These are phyloP conservation scores for Gadopsis marmoratus DNA, from an alignment of 2,797 vertebrate genomes.

Conservation along the genomic window DNA sequence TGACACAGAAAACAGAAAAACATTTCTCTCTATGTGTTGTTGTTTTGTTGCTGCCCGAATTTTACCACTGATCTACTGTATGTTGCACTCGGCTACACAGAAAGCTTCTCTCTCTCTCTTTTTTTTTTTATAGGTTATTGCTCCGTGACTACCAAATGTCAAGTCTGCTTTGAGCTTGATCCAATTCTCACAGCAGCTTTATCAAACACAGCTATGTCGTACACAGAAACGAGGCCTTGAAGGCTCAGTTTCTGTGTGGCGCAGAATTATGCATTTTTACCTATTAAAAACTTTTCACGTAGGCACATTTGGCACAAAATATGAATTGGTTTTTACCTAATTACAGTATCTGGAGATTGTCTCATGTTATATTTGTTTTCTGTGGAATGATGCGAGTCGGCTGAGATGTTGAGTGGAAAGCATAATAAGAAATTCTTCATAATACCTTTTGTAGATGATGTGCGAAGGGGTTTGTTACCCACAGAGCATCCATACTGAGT, in stretches of 20 bases:
- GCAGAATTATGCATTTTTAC: not conserved
- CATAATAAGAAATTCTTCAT: not conserved
- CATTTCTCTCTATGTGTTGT: not conserved
- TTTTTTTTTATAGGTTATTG: not conserved
- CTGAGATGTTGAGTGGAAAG: not conserved
- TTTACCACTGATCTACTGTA: not conserved
- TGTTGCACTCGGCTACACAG: not conserved
- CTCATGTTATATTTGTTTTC: conserved; percentile 6
- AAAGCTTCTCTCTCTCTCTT: not conserved
- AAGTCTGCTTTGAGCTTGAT: conserved; percentile 24
- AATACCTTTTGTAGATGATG: not conserved
- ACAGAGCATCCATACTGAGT: not conserved
- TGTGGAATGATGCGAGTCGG: not conserved
- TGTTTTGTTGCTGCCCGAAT: not conserved
- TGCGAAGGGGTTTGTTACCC: not conserved
- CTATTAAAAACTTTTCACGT: not conserved
- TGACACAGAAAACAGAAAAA: not conserved
- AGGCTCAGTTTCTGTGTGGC: not conserved
- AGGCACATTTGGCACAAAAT: not conserved
- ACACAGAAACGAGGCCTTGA: conserved; percentile 10
- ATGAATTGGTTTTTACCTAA: not conserved
- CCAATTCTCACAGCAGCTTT: conserved; percentile 1
- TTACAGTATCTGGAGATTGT: not conserved
- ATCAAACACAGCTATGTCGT: conserved; percentile 1
- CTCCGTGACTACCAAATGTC: not conserved